A percentile compares a stretch with the other conserved stretches of the same genome.
Evolutionary conservation across 2,888 invertebrate genomes (phyloP).

Genomic region (Pediacus dermestoides): DNA sequence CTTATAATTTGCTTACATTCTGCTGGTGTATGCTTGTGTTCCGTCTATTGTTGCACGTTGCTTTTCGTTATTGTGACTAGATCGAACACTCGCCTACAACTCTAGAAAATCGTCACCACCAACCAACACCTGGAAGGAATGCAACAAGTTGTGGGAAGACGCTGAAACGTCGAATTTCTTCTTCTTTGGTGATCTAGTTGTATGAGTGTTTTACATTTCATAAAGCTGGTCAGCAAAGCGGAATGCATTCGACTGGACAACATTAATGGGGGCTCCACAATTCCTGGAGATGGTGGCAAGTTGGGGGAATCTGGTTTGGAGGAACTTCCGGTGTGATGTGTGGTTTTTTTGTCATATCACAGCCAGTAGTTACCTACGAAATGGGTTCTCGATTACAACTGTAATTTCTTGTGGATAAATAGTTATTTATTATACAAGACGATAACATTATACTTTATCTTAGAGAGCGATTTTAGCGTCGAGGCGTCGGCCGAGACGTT

Average conservation of each 20-base stretch:
- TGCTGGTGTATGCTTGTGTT: conserved; percentile 45
- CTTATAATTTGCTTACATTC: conserved; percentile 10
- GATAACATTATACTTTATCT: too few species aligned
- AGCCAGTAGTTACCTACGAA: conserved; percentile 53
- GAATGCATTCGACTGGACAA: conserved; percentile 44
- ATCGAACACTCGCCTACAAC: conserved; percentile 50
- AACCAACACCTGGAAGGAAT: not conserved
- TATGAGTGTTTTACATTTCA: conserved; percentile 48
- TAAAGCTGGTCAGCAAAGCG: conserved; percentile 53
- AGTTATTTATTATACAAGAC: too few species aligned
- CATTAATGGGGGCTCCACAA: too few species aligned
- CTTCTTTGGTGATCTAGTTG: conserved; percentile 53
- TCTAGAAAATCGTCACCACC: conserved; percentile 29
- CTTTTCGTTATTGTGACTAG: conserved; percentile 44
- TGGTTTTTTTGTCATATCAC: conserved; percentile 48
- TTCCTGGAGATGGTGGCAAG: conserved; percentile 1
- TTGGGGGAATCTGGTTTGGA: conserved; percentile 49
- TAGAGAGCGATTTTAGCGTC: too few species aligned
- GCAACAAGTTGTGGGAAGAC: not conserved
- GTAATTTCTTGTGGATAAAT: too few species aligned
- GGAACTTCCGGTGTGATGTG: conserved; percentile 53
- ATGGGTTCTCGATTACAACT: conserved; percentile 43
- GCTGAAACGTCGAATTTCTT: conserved; percentile 46
- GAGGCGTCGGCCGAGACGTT: too few species aligned
- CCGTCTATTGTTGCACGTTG: conserved; percentile 44